A percentile compares a stretch with the other conserved stretches of the same genome.
Evolutionary conservation across 2,113 vertebrate genomes (phyloP).

Genomic region (Sebastes schlegelii): DNA sequence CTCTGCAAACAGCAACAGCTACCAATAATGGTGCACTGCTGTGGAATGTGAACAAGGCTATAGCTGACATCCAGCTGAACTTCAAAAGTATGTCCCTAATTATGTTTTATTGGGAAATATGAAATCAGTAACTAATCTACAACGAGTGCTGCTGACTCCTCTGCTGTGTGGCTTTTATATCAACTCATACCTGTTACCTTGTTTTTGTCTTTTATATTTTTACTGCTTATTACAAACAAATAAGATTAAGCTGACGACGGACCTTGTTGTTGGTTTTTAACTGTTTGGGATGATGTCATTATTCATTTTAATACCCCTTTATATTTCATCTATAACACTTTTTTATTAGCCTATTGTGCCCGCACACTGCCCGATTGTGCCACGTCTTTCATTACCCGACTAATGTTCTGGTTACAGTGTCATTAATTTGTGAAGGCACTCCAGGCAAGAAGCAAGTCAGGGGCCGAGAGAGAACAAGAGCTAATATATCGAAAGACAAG

Average conservation of each 20-base stretch:
- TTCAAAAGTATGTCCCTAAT: slow-evolving; percentile 15
- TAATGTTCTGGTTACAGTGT: slow-evolving; percentile 77
- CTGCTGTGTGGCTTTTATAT: neutral
- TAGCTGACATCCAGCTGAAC: slow-evolving; percentile 21
- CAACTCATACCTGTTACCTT: neutral
- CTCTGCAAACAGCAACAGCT: slow-evolving; percentile 36
- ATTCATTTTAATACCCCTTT: slow-evolving; percentile 45
- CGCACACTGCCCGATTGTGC: slow-evolving; percentile 45
- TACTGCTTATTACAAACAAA: neutral
- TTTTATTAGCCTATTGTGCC: slow-evolving; percentile 58
- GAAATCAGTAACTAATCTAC: neutral
- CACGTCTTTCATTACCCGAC: slow-evolving; percentile 71
- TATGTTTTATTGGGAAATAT: slow-evolving; percentile 30
- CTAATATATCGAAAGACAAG: slow-evolving; percentile 66
- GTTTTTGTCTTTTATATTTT: slow-evolving; percentile 10
- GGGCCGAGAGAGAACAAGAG: slow-evolving; percentile 56
- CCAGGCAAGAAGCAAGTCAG: slow-evolving; percentile 62
- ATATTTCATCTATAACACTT: slow-evolving; percentile 38
- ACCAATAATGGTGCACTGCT: slow-evolving; percentile 1
- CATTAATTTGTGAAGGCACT: slow-evolving; percentile 77
- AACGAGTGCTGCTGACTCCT: neutral
- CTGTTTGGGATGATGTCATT: slow-evolving; percentile 36
- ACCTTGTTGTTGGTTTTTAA: slow-evolving; percentile 7
- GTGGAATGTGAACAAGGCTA: slow-evolving; percentile 36
- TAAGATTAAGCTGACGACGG: neutral